Base-by-base conservation (phyloP, 2,888 invertebrate genomes). In the Helobdella robusta region DNA sequence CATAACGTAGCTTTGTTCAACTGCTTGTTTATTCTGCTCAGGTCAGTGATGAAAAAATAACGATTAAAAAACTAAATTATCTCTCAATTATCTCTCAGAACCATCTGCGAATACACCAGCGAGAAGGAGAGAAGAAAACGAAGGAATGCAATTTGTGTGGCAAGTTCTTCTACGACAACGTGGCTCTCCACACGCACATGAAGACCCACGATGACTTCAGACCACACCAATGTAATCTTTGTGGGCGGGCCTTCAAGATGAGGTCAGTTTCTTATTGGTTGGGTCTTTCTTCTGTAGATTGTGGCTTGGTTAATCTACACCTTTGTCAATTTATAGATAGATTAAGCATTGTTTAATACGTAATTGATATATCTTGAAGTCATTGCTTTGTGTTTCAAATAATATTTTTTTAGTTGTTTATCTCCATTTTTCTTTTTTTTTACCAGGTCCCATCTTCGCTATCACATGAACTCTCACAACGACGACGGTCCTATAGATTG, bases 131-230 rank as follows among this genome's bases (percentile, higher is more conserved):
- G 11, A 40, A 40, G 44, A 40, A 40, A 11, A 15, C n/a, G 11
- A 40, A n/a, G n/a, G n/a, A 58, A 2, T 66, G 66, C 28, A 62
- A 44, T 2, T 35, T 61, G 11, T 66, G 66, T 32, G 56, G 62
- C 15, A 66, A 66, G 40, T 34, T 59, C 6, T 66, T 62, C 34
- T 46, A 50, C 52, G 52, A 48, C 4, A 34, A 59, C 23, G 52
- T 50, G 2, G 59, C 61, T 23, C 61, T 66, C 15, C 48, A 52
- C 48, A 61, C 36, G 11, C 66, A 66, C 36, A 52, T 62, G 61
- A 36, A 54, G 32, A 34, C 54, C 11, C 66, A 66, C 34, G 36
- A 35, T 18, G 54, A 62, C 15, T 54, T 59, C 15, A 50, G 56
- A 50, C 34, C 28, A 6, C 52, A 66, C 56, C 30, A 34, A n/a